These are phyloP conservation scores for Sardinella longiceps DNA, from an alignment of 2,797 vertebrate genomes.

Conservation along the genomic window DNA sequence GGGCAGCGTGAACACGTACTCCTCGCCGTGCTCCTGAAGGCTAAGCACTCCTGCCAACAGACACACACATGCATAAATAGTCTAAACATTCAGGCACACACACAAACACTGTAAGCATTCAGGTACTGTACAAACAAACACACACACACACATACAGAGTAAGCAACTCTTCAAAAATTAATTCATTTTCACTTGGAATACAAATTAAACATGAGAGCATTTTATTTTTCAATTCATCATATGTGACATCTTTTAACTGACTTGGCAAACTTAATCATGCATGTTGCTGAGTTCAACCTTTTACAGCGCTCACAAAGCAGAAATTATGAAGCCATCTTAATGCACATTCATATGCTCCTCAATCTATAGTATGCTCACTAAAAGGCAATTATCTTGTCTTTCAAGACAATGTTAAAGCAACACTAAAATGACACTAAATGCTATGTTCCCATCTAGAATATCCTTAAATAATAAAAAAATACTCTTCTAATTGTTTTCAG, in stretches of 20 bases:
- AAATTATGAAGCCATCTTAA: not conserved
- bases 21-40: conserved; percentile 88
- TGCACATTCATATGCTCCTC: not conserved
- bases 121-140: too few relatives aligned
- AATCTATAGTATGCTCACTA: not conserved
- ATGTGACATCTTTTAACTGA: not conserved
- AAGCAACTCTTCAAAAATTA: not conserved
- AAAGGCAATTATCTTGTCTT: not conserved
- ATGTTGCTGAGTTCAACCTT: not conserved
- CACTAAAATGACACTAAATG: not conserved
- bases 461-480: not conserved
- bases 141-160: not conserved
- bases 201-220: not conserved
- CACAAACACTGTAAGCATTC: not conserved
- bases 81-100: not conserved
- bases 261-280: not conserved
- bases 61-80: not conserved
- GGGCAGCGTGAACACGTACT: conserved; percentile 92
- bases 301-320: not conserved
- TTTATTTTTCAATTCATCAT: not conserved
- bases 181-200: not conserved
- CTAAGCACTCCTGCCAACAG: conserved; percentile 78
- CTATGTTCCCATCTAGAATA: not conserved
- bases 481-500: not conserved
- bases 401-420: not conserved